Base-by-base conservation (phyloP, 2,797 vertebrate species). In the Sus cebifrons region DNA sequence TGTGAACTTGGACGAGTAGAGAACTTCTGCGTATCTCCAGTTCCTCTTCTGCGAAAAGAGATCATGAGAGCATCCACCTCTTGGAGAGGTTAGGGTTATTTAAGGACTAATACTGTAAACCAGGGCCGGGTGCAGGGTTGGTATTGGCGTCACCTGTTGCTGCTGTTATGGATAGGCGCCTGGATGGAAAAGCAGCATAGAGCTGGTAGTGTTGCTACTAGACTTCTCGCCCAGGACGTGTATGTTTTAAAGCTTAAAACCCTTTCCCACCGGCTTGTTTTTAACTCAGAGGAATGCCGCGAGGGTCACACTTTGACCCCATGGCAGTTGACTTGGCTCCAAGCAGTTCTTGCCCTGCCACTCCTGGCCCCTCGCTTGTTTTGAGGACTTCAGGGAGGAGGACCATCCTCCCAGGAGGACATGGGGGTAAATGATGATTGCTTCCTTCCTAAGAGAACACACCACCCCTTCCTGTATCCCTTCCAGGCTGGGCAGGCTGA, bases 401-500 rank as follows among this genome's bases (percentile, higher is more conserved):
- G 23, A 36, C 85, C 15, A 4, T 16, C 32, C 6, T 65, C 67
- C 29, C 14, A 27, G 36, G 17, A 36, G 74, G 58, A 84, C n/a
- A 21, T 1, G 15, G 15, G 68, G 70, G 16, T 73, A 75, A 82
- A 67, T 20, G 54, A 44, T 78, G 23, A 36, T 56, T 32, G 84
- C 71, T 82, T 96, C 81, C 82, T 91, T 90, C 36, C 92, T 74
- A 81, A 56, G 1, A 36, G 62, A 62, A 71, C 54, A 58, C 29
- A n/a, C 25, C 68, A 4, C 29, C 82, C 82, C 71, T 91, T 71
- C 91, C 95, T 29, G 23, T 11, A 25, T 68, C 56, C 49, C 54
- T 91, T 70, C 81, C 60, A 11, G 21, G 49, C 32, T 32, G 52
- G 16, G 36, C 87, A 32, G 27, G 40, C 58, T 74, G 21, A 17